Evolutionary conservation across 2,888 invertebrate genomes (phyloP).

Genomic region (Hypomecis punctinalis): DNA sequence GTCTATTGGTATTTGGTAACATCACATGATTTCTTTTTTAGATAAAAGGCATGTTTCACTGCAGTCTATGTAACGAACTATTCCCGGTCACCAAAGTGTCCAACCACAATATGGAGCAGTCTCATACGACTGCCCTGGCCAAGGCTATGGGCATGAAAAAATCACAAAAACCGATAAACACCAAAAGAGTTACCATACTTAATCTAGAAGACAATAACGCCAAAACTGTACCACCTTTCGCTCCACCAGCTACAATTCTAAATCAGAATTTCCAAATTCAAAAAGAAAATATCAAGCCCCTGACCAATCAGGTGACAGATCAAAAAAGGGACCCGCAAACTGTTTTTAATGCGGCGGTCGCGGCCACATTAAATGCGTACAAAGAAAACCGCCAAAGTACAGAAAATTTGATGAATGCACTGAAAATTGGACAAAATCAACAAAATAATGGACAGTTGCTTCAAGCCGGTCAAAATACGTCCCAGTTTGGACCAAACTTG

Average conservation of each 20-base stretch:
- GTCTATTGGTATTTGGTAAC: background rate
- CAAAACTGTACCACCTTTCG: background rate
- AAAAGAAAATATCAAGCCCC: background rate
- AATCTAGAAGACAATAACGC: background rate
- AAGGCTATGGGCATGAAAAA: constrained; percentile 34
- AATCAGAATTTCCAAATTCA: background rate
- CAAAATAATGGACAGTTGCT: too few relatives aligned
- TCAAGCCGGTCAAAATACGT: too few relatives aligned
- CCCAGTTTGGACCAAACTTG: background rate
- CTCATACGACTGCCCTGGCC: constrained; percentile 27
- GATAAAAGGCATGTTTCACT: constrained; percentile 34
- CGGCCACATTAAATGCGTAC: background rate
- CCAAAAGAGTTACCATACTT: background rate
- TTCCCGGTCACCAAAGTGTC: background rate
- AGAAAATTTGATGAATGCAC: background rate
- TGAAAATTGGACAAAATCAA: background rate
- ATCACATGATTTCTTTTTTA: constrained; percentile 17
- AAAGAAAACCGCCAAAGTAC: background rate
- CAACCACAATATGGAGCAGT: constrained; percentile 24
- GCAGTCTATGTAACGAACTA: constrained; percentile 34
- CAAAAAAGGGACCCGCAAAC: background rate
- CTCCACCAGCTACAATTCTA: background rate
- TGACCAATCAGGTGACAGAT: background rate
- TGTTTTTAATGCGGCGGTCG: background rate
- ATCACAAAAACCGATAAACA: constrained; percentile 1